Evolutionary conservation across 2,888 invertebrate species (phyloP).

Genomic region (Anthrax anthrax): DNA sequence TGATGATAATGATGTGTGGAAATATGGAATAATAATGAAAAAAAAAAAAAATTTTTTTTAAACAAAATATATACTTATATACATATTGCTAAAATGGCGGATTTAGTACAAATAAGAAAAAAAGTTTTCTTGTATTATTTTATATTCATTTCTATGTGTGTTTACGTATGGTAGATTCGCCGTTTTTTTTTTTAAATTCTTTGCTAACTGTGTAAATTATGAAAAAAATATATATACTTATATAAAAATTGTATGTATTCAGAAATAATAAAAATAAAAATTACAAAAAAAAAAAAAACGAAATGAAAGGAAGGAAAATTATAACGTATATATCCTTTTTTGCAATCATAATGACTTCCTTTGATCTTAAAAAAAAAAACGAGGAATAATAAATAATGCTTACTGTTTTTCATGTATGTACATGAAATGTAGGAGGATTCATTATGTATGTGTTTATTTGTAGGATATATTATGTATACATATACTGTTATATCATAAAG

Average conservation of each 20-base stretch:
- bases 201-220: no score
- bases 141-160: no score
- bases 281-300: not conserved
- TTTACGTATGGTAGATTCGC: no score
- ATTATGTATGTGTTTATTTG: no score
- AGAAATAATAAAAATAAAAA: not conserved
- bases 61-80: no score
- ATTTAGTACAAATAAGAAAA: not conserved
- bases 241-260: no score
- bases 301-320: constrained; percentile 7
- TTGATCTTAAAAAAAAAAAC: constrained; percentile 5
- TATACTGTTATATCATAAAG: no score
- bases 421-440: no score
- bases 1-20: not conserved
- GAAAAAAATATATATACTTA: no score
- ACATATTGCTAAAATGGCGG: not conserved
- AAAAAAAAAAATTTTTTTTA: no score
- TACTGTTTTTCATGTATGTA: not conserved
- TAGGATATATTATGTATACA: no score
- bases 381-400: not conserved
- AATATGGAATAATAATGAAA: not conserved
- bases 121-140: not conserved
- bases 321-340: constrained; percentile 7
- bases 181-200: no score
- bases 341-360: constrained; percentile 9